Base-by-base conservation (phyloP, 2,888 invertebrate species). In the Synanthedon myopaeformis region DNA sequence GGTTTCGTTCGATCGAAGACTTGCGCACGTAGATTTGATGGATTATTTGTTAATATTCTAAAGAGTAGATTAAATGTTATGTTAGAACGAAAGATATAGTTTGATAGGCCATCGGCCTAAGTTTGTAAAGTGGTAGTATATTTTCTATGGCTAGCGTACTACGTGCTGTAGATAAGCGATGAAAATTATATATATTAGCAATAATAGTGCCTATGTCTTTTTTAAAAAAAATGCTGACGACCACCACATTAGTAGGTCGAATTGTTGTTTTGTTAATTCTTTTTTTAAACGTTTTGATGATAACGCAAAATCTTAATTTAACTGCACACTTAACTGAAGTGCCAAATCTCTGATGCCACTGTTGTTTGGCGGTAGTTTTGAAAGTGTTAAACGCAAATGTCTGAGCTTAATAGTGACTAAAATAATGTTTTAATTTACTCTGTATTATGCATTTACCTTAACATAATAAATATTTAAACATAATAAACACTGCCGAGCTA, bases 131-230 rank as follows among this genome's bases (percentile, higher is more conserved):
- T 74, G 71, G 81, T 86, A 85, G 85, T 79, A 79, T 83, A 84
- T 85, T 83, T 85, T 84, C 82, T 85, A 84, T 82, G 82, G 82
- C 75, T 61, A n/a, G 19, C 60, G 69, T 65, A 69, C 71, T 76
- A 70, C 75, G 71, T 75, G 84, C 83, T 85, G 82, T 86, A 82
- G 83, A 82, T 83, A 81, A 78, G 82, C 79, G 79, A 70, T 65
- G 63, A 65, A 54, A 70, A 72, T 80, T 80, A 82, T 79, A 79
- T 82, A 78, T 82, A 76, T 76, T 86, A 86, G 86, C 85, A 86
- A 86, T 86, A 86, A 78, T 85, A 86, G 86, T 86, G 86, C 86
- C 86, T 86, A 79, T 69, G 76, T 77, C 69, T 72, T 86, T 84
- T 86, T 85, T 71, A 86, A 85, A 85, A 76, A 76, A 85, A 76